Base-by-base conservation (phyloP, 2,888 invertebrate species). In the Resseliella maxima region DNA sequence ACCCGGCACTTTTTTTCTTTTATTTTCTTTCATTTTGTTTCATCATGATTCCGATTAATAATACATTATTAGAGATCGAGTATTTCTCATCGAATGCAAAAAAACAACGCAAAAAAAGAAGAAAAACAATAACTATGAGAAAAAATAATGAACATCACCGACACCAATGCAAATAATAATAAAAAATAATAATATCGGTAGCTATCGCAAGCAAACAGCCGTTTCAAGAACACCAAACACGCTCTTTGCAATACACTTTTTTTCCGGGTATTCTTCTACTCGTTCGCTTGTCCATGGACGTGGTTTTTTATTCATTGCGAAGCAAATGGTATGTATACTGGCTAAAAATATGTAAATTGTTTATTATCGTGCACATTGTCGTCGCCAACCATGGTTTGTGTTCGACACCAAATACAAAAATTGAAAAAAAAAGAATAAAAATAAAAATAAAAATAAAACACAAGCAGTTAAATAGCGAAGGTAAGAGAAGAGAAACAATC, bases 271-370 rank as follows among this genome's bases (percentile, higher is more conserved):
- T 41, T 41, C 41, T 41, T n/a, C n/a, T n/a, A n/a, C n/a, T 12
- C 18, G 12, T 50, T 12, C 50, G 50, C 50, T 3, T 18, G n/a
- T 50, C 12, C 50, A 12, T 27, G 59, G 59, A 59, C 59, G 24
- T 24, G 59, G 59, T 5, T 59, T 59, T 59, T 24, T 50, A 2
- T 18, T 50, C 18, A 50, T 24, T 59, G 27, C 12, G 3, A 72
- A 59, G 27, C 27, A 24, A 72, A 72, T 18, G 72, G 31, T 35
- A 72, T 72, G 72, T 72, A 35, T 31, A 72, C 72, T 72, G 72
- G 12, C n/a, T 72, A 72, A 72, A 72, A 72, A 72, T 72, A 72
- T 72, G 72, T 72, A 72, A 72, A 72, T 72, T 72, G 72, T 72
- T 72, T 72, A 72, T 72, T 72, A 72, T 72, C 72, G 72, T 72